Base-by-base conservation (phyloP, 2,113 vertebrate genomes). In the Indicator indicator region DNA sequence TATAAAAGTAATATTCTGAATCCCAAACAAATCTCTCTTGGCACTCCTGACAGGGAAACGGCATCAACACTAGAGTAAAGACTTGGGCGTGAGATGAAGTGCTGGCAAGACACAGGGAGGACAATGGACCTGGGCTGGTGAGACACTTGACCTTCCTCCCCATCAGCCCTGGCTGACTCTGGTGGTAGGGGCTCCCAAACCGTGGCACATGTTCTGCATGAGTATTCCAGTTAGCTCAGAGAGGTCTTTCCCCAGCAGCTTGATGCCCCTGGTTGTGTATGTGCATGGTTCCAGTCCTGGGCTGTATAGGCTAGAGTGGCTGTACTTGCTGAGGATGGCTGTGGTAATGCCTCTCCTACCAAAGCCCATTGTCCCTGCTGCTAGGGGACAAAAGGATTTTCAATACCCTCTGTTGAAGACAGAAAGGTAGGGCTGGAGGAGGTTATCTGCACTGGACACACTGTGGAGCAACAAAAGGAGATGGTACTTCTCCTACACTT, bases 231-330 rank as follows among this genome's bases (percentile, higher is more conserved):
- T 63, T 40, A 27, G 12, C 36, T 19, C 62, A 24, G 27, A 52
- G 40, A 58, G 55, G 4, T 24, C 40, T 21, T 70, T 73, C 44
- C 80, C 4, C 27, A 52, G 68, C 63, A 33, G 18, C 38, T 18
- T 26, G 32, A 18, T 3, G 4, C 13, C 67, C 52, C 28, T 3
- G 0, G 6, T 0, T 6, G 23, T 16, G 44, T 5, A 4, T 11
- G 33, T 0, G 3, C 8, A 1, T 1, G 48, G 3, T 28, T 6
- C 21, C 26, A 30, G 71, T 20, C 9, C 3, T 1, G 7, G 21
- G 38, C 6, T 6, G 32, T 10, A 14, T 0, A 5, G 21, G 80
- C 12, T 48, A 16, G 15, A 26, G 28, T 0, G 0, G 24, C n/a
- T 27, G 65, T 6, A 28, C 36, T 9, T 12, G 27, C 58, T 13